Conservation (phyloP, 2,888 invertebrate species). For the Microplitis deprimator region DNA sequence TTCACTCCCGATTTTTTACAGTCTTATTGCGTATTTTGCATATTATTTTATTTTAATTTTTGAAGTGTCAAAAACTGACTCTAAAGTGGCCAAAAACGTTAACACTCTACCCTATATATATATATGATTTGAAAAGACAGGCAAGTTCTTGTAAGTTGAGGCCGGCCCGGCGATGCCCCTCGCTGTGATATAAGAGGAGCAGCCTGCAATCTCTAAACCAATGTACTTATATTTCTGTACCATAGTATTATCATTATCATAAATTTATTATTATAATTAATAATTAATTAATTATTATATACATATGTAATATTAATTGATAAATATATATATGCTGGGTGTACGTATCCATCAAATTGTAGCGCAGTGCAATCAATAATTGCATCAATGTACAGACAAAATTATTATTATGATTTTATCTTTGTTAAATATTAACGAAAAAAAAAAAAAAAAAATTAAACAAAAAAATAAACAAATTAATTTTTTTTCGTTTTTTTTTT, state of each 20-base stretch:
- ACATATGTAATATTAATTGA: not conserved
- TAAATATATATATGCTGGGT: slow-evolving; percentile 31
- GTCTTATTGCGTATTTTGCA: too few species aligned
- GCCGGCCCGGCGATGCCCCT: slow-evolving; percentile 72
- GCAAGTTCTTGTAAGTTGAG: slow-evolving; percentile 58
- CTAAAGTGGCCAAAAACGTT: too few species aligned
- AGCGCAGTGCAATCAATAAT: slow-evolving; percentile 21
- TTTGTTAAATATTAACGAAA: not conserved
- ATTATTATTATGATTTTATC: slow-evolving; percentile 19
- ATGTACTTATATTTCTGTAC: slow-evolving; percentile 71
- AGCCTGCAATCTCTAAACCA: slow-evolving; percentile 72
- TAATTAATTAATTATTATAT: slow-evolving; percentile 38
- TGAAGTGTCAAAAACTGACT: too few species aligned
- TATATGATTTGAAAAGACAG: slow-evolving; percentile 10
- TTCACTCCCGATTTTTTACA: too few species aligned
- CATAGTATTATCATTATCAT: slow-evolving; percentile 67
- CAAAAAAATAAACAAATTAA: not conserved
- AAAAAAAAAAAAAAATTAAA: not conserved
- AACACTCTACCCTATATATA: not conserved
- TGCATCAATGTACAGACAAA: slow-evolving; percentile 14
- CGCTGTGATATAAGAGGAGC: slow-evolving; percentile 72
- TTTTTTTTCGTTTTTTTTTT: not conserved
- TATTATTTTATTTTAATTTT: too few species aligned
- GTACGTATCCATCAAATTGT: slow-evolving; percentile 20
- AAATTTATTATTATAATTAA: slow-evolving; percentile 61